Conservation (phyloP, 2,797 vertebrate genomes). For the Melopsittacus undulatus region DNA sequence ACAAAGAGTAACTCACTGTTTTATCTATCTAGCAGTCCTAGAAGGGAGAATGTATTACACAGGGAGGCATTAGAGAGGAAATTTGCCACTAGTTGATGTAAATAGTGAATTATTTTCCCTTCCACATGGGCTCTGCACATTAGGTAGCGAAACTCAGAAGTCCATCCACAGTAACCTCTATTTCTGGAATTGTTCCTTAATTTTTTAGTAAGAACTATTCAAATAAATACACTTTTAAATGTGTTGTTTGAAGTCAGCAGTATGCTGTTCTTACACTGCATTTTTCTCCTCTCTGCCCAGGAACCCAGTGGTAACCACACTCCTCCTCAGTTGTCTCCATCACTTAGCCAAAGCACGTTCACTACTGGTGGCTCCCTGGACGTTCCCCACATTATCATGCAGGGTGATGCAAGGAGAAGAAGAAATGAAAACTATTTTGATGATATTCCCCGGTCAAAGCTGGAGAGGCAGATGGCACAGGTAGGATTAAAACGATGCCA, state of each 20-base stretch:
- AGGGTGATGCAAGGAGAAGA: slow-evolving; percentile 97
- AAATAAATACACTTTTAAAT: slow-evolving; percentile 36
- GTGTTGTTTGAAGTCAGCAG: slow-evolving; percentile 21
- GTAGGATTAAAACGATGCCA: slow-evolving; percentile 77
- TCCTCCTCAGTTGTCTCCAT: slow-evolving; percentile 96
- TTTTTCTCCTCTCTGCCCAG: slow-evolving; percentile 74
- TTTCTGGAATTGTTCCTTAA: background rate
- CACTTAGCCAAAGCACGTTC: slow-evolving; percentile 93
- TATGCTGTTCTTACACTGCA: slow-evolving; percentile 42
- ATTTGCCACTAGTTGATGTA: background rate
- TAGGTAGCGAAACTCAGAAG: background rate
- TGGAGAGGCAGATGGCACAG: slow-evolving; percentile 99
- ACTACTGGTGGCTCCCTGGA: slow-evolving; percentile 96
- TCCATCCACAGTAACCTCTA: background rate
- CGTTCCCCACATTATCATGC: slow-evolving; percentile 99
- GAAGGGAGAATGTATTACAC: background rate
- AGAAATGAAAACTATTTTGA: slow-evolving; percentile 99
- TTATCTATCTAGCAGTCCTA: background rate
- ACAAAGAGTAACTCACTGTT: slow-evolving; percentile 3
- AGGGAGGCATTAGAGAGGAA: background rate
- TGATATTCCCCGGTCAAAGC: slow-evolving; percentile 97
- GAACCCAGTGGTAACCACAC: slow-evolving; percentile 97
- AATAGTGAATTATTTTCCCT: background rate
- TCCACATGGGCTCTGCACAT: background rate
- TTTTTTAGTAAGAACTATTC: slow-evolving; percentile 33